Evolutionary conservation across 1,140 invertebrate genomes (phyloP).

Genomic region (Eurosta solidaginis): DNA sequence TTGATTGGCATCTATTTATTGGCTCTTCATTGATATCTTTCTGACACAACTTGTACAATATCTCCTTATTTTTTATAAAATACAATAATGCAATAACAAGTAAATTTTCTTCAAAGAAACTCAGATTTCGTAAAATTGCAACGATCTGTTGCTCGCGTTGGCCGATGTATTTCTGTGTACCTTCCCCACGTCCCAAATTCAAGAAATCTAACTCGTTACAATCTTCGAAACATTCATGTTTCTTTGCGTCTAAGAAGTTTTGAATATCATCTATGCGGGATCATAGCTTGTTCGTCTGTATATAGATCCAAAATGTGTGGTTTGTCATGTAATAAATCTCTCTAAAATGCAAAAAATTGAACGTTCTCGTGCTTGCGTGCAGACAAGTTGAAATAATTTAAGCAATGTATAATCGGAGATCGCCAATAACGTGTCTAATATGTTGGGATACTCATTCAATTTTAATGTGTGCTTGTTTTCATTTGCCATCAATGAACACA

Average conservation of each 20-base stretch:
- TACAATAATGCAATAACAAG: conserved; percentile 74
- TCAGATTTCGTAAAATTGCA: conserved; percentile 90
- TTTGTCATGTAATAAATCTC: conserved; percentile 66
- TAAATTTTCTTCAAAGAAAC: conserved; percentile 90
- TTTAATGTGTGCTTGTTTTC: too few species aligned
- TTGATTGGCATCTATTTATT: conserved; percentile 69
- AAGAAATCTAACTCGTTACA: conserved; percentile 64
- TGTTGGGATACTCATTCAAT: too few species aligned
- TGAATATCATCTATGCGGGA: conserved; percentile 40
- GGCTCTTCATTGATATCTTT: conserved; percentile 85
- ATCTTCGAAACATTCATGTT: conserved; percentile 1
- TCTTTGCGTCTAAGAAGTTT: not conserved
- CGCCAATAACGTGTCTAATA: too few species aligned
- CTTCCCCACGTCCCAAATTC: conserved; percentile 68
- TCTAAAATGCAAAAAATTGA: conserved; percentile 79
- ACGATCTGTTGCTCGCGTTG: conserved; percentile 79
- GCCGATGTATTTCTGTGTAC: conserved; percentile 78
- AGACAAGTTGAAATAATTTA: conserved; percentile 74
- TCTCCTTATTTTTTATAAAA: conserved; percentile 84
- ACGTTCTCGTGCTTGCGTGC: conserved; percentile 71
- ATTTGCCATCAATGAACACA: too few species aligned
- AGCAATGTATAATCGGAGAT: conserved; percentile 79
- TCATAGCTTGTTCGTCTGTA: conserved; percentile 64
- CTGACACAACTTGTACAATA: conserved; percentile 85
- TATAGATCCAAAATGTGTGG: conserved; percentile 72